Evolutionary conservation across 2,888 invertebrate species (phyloP), one percentile per base, ranked within the genome.

Genomic region (Caradrina kadenii): DNA sequence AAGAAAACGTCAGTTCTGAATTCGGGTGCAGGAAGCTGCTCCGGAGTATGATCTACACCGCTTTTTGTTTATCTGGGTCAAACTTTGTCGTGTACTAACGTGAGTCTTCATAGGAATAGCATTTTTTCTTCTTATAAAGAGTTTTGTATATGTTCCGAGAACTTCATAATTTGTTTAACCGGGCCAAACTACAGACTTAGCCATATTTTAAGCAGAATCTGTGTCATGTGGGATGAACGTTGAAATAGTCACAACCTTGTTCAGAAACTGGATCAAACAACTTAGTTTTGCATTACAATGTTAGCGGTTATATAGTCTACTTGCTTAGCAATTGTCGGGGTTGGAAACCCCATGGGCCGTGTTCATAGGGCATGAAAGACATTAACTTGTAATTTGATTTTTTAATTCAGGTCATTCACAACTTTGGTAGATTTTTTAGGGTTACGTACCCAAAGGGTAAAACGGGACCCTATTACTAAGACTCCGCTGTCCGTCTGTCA

Each of bases 251-350:
- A 67, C 49, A 67, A 67, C 59, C 31, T 58, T 48, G 50, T 75
- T 73, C 31, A 52, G 56, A 58, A 73, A 75, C 62, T 73, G 19
- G 69, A 53, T 60, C 76, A 69, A 75, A 75, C 73, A 68, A 73
- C 56, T 75, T 75, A 67, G 68, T 73, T 68, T 74, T 68, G 72
- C 62, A 73, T 73, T 61, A 75, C 76, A 69, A 58, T 60, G 74
- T 60, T 59, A 19, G 42, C 19, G 74, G 58, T 67, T 66, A 73
- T 72, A 52, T 49, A 49, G 58, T 54, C 49, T 49, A n/a, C 39
- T 35, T 45, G 49, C 53, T 73, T 49, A 59, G 52, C 52, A 26
- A 39, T 71, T 65, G 73, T 56, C 8, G 45, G 45, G 21, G 13
- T 65, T 39, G 39, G 45, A 21, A 58, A 45, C 45, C 39, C 64